phyloP scores from a whole-genome alignment of 1,140 invertebrate species.

The Zaprionus gabonicus region DNA sequence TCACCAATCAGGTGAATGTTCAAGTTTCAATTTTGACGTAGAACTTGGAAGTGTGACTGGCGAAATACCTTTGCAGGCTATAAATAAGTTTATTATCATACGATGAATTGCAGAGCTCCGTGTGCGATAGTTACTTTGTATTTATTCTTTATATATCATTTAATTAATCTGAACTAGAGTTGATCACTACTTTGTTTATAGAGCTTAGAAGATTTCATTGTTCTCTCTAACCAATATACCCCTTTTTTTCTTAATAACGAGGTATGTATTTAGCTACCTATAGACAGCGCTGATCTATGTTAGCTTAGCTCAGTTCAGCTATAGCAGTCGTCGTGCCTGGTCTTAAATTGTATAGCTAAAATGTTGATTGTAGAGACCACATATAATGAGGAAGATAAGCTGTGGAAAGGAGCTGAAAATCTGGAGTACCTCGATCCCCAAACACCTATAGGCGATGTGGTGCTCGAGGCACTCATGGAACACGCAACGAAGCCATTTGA shows the following conservation, averaged over 20 bases:
- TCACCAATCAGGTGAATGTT: neutral
- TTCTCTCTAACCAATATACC: neutral
- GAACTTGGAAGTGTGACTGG: neutral
- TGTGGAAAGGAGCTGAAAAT: conserved; percentile 18
- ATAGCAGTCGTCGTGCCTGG: neutral
- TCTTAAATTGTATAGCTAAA: neutral
- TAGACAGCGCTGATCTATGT: neutral
- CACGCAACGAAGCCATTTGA: conserved; percentile 11
- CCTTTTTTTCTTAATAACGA: neutral
- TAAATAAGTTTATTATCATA: neutral
- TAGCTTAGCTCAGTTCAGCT: neutral
- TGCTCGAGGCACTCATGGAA: conserved; percentile 19
- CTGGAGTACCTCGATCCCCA: neutral
- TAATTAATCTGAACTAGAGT: neutral
- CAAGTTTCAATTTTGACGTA: neutral
- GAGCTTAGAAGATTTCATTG: neutral
- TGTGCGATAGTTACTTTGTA: neutral
- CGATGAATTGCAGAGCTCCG: neutral
- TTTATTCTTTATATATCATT: neutral
- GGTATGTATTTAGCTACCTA: neutral
- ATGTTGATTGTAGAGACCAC: conserved; percentile 31
- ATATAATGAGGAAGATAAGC: conserved; percentile 18
- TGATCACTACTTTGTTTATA: too few relatives aligned
- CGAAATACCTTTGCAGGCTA: neutral
- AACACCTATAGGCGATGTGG: conserved; percentile 6